Evolutionary conservation across 2,113 vertebrate genomes (phyloP).

Genomic region (Hiodon tergisus): DNA sequence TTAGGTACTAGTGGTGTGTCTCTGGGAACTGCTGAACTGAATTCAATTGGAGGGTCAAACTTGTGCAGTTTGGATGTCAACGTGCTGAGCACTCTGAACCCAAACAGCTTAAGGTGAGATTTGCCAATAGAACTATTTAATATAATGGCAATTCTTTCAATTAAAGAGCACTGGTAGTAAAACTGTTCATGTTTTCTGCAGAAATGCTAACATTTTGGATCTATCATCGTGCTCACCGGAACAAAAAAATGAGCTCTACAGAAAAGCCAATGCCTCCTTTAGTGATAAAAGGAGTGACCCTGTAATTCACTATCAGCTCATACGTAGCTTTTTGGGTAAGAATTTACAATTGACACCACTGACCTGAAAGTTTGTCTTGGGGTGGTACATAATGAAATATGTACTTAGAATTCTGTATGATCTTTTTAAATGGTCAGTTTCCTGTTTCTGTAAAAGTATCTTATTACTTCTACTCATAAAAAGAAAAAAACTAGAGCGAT

Average conservation of each 20-base stretch:
- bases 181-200: conserved; percentile 31
- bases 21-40: conserved; percentile 53
- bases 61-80: conserved; percentile 58
- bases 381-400: too few species aligned
- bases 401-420: too few species aligned
- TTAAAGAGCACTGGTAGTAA: background rate
- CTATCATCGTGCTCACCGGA: conserved; percentile 41
- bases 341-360: background rate
- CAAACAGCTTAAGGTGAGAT: conserved; percentile 61
- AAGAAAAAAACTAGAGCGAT: too few species aligned
- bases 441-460: too few species aligned
- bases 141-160: background rate
- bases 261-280: conserved; percentile 52
- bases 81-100: conserved; percentile 45
- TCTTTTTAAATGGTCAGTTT: too few species aligned
- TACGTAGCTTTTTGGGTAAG: conserved; percentile 66
- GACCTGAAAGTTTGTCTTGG: too few species aligned
- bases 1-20: conserved; percentile 37
- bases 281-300: background rate
- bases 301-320: conserved; percentile 46
- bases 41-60: conserved; percentile 45
- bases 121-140: background rate
- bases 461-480: too few species aligned
- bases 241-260: conserved; percentile 52
- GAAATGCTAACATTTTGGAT: conserved; percentile 37